Percentiles rank a stretch among this genome's conserved stretches.
These are phyloP conservation scores for Tragulus kanchil DNA, from an alignment of 2,113 vertebrate genomes.

Conservation along the genomic window DNA sequence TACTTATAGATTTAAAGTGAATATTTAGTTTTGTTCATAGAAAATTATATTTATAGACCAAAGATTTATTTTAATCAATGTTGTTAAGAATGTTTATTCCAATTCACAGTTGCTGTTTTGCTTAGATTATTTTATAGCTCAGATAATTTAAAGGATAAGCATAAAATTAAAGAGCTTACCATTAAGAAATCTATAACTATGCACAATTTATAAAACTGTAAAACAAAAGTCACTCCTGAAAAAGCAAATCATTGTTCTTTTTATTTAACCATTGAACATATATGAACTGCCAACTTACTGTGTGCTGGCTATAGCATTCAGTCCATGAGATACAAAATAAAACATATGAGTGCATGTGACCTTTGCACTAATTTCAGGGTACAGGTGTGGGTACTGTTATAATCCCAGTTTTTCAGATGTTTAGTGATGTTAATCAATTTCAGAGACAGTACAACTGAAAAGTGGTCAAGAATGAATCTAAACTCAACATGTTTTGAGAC, in stretches of 20 bases:
- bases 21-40: slow-evolving; percentile 68
- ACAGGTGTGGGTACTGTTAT: background rate
- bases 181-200: slow-evolving; percentile 40
- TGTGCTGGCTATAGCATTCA: background rate
- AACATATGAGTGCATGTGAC: background rate
- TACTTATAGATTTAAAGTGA: background rate
- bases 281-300: background rate
- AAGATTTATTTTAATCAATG: slow-evolving; percentile 80
- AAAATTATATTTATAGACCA: slow-evolving; percentile 70
- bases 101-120: slow-evolving; percentile 71
- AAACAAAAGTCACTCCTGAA: slow-evolving; percentile 27
- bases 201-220: background rate
- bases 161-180: slow-evolving; percentile 75
- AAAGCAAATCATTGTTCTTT: slow-evolving; percentile 9
- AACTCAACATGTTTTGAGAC: background rate
- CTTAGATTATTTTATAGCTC: slow-evolving; percentile 38
- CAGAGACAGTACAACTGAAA: background rate
- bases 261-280: background rate
- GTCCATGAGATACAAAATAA: background rate
- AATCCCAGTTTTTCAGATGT: background rate
- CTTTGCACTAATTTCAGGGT: background rate
- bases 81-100: slow-evolving; percentile 67
- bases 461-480: background rate
- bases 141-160: slow-evolving; percentile 73
- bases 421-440: background rate